Conservation (phyloP, 1,140 invertebrate species). For the Cotesia typhae region DNA sequence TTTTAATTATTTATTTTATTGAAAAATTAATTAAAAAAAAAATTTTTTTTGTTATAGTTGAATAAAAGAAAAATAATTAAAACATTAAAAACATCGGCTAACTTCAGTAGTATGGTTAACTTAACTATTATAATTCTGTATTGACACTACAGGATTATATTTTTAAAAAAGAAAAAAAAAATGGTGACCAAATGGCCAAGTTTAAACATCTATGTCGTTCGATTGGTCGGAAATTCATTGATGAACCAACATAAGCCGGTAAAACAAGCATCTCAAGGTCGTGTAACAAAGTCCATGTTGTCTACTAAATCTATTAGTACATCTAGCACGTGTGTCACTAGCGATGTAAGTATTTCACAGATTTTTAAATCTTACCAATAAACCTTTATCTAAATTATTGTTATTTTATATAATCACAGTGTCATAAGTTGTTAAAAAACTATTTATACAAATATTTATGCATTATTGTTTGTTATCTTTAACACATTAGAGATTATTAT, state of each 20-base stretch:
- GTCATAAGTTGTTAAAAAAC: no score
- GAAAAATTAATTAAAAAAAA: no score
- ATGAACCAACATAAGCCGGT: conserved; percentile 11
- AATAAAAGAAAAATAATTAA: no score
- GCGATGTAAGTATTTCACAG: conserved; percentile 20
- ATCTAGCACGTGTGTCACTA: conserved; percentile 12
- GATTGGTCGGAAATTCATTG: conserved; percentile 33
- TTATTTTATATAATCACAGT: no score
- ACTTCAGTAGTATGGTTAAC: no score
- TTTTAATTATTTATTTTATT: no score
- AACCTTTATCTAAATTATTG: no score
- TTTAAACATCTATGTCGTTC: conserved; percentile 18
- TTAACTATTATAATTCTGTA: not conserved
- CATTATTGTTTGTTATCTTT: no score
- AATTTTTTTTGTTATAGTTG: not conserved
- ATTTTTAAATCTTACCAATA: not conserved
- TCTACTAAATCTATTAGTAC: conserved; percentile 8
- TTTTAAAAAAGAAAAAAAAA: conserved; percentile 11
- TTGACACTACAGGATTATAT: not conserved
- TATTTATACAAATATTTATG: no score
- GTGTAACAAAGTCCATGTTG: not conserved
- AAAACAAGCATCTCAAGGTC: conserved; percentile 11
- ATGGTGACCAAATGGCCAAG: conserved; percentile 17
- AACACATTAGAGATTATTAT: no score
- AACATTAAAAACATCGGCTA: no score